Evolutionary conservation across 2,888 invertebrate genomes (phyloP), one percentile per base, ranked within the genome.

Genomic region (Azorinus chamasolen): DNA sequence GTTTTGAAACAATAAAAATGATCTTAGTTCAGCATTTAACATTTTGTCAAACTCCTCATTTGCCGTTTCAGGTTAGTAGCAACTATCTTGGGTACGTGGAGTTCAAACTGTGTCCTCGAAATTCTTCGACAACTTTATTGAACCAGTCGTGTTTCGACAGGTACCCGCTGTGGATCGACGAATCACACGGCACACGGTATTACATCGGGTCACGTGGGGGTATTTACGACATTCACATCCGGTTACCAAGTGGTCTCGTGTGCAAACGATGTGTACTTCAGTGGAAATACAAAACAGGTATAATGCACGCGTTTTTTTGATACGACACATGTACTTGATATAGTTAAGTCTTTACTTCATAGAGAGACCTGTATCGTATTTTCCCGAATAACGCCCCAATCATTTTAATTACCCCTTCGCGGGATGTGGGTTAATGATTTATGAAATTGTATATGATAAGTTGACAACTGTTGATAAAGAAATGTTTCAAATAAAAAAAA

Each of bases 261-360:
- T 93, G 93, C 62, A 86, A 85, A 48, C 88, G 89, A 53, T 93
- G 93, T 81, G 92, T 93, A n/a, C 79, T 93, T 4, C 93, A 93
- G 79, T 93, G 93, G 93, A 91, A 91, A 76, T 93, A 90, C 74
- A 90, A 89, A 61, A 90, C 92, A 80, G 93, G 93, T 93, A 84
- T 83, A 18, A 32, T 10, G n/a, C n/a, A n/a, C n/a, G n/a, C n/a
- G n/a, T n/a, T n/a, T n/a, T n/a, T n/a, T n/a, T n/a, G n/a, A n/a
- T n/a, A n/a, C n/a, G n/a, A n/a, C n/a, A n/a, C n/a, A 51, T 43
- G 24, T 20, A 27, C 20, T 32, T 18, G 20, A 5, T 27, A 39
- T 61, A 18, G 24, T 51, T 54, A 3, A 22, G 41, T 45, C 18
- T 39, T 50, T 20, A 25, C 1, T n/a, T n/a, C n/a, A n/a, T n/a